Conservation (phyloP, 2,797 vertebrate species). For the Diglossa cyanea region DNA sequence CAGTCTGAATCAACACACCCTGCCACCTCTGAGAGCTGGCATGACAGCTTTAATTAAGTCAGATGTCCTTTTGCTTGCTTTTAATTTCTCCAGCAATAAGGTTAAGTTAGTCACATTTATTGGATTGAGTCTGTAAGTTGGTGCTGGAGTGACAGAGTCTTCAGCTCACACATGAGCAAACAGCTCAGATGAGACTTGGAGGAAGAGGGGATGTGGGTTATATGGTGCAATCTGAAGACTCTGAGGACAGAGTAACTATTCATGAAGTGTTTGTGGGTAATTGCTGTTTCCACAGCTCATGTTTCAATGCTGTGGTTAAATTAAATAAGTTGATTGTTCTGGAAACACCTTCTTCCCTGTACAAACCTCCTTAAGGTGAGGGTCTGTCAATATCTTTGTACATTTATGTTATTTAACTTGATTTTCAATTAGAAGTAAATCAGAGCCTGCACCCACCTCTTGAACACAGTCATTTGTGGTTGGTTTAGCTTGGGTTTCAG, state of each 20-base stretch:
- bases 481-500: not conserved
- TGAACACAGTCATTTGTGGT: not conserved
- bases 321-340: conserved; percentile 9
- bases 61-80: conserved; percentile 46
- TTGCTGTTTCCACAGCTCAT: conserved; percentile 38
- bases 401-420: not conserved
- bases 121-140: conserved; percentile 33
- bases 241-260: conserved; percentile 17
- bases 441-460: not conserved
- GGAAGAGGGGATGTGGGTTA: not conserved
- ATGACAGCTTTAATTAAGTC: conserved; percentile 62
- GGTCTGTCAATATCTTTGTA: conserved; percentile 6
- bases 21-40: not conserved
- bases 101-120: conserved; percentile 63
- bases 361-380: not conserved
- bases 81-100: conserved; percentile 69
- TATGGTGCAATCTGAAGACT: conserved; percentile 19
- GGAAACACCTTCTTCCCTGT: not conserved
- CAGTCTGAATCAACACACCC: not conserved
- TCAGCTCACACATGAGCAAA: conserved; percentile 58
- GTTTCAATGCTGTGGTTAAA: not conserved
- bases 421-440: conserved; percentile 9
- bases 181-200: conserved; percentile 64
- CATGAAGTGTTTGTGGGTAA: not conserved
- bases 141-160: not conserved